Percentiles rank a stretch among this genome's conserved stretches.
phyloP scores from a whole-genome alignment of 1,140 invertebrate species.

The Phymastichus coffea region DNA sequence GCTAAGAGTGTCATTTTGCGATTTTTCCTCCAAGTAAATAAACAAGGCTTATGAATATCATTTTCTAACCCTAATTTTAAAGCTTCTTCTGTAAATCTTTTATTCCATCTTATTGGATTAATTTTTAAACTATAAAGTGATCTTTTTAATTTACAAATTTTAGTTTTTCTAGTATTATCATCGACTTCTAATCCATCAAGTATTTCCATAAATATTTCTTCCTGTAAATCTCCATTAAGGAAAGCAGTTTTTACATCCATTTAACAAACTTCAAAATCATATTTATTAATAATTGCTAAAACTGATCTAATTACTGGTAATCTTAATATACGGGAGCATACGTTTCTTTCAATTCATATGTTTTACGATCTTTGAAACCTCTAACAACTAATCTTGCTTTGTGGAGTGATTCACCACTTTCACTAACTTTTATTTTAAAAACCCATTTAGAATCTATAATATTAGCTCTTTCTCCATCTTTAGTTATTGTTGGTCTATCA shows the following conservation, averaged over 20 bases:
- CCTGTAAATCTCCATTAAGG: neutral
- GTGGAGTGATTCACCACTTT: neutral
- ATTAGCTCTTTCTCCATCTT: neutral
- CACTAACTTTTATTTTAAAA: neutral
- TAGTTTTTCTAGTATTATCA: no score
- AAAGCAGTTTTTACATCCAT: neutral
- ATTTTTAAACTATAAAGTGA: constrained; percentile 22
- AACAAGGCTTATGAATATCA: constrained; percentile 24
- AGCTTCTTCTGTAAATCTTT: constrained; percentile 15
- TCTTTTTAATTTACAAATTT: no score
- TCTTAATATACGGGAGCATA: neutral
- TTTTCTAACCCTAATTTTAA: constrained; percentile 24
- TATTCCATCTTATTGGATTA: constrained; percentile 22
- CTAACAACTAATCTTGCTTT: neutral
- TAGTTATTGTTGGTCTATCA: neutral
- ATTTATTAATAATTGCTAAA: no score
- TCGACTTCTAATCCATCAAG: neutral
- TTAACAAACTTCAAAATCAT: no score
- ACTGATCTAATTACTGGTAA: neutral
- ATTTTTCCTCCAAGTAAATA: no score
- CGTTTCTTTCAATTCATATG: neutral
- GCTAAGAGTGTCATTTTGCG: constrained; percentile 1
- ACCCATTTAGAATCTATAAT: neutral
- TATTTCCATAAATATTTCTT: neutral
- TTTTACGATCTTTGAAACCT: no score